phyloP scores from a whole-genome alignment of 2,888 invertebrate species.

The Trichogramma evanescens region DNA sequence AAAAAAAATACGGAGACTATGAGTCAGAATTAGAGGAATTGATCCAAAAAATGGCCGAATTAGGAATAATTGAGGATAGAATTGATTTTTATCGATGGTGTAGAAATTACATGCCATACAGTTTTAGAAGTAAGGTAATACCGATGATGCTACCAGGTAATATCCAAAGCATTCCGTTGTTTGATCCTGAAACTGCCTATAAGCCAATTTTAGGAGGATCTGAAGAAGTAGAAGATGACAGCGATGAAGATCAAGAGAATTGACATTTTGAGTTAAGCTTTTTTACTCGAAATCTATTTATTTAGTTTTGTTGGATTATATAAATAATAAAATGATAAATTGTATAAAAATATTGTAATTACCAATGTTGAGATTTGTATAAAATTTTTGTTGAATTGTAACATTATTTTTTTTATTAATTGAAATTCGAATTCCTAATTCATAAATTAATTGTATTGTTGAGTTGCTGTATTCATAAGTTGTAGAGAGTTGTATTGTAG shows the following conservation, averaged over 20 bases:
- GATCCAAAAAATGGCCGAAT: slow-evolving; percentile 34
- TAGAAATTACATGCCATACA: slow-evolving; percentile 36
- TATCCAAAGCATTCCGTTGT: slow-evolving; percentile 31
- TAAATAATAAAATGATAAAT: neutral
- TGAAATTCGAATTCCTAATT: too few species aligned
- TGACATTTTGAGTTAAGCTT: too few species aligned
- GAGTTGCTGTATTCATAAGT: too few species aligned
- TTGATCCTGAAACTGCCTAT: slow-evolving; percentile 24
- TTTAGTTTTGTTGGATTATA: neutral
- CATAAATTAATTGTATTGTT: too few species aligned
- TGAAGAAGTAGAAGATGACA: neutral
- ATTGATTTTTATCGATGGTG: slow-evolving; percentile 39
- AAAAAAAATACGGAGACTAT: slow-evolving; percentile 33
- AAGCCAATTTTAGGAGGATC: slow-evolving; percentile 24
- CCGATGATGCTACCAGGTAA: slow-evolving; percentile 40
- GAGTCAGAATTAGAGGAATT: slow-evolving; percentile 27
- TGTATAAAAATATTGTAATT: neutral
- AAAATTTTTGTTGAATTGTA: too few species aligned
- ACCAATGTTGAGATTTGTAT: neutral
- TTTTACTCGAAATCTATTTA: too few species aligned
- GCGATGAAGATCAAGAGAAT: too few species aligned
- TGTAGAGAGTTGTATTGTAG: too few species aligned
- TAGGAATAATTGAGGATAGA: slow-evolving; percentile 31
- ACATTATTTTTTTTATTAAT: too few species aligned
- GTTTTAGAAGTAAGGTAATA: slow-evolving; percentile 34